Conservation (phyloP, 2,888 invertebrate species). For the Orchestes rusci region DNA sequence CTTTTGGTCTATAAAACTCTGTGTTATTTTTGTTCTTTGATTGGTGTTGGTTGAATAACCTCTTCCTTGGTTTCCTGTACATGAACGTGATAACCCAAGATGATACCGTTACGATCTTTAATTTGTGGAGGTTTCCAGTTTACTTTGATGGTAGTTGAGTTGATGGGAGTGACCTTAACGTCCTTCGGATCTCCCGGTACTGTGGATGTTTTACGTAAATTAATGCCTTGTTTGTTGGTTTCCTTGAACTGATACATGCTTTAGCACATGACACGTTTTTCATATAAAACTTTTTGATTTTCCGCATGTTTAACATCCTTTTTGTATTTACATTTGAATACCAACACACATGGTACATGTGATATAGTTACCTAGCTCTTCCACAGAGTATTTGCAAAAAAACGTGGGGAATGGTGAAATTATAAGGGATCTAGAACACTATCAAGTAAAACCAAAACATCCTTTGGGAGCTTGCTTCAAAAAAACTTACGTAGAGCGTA, state of each 20-base stretch:
- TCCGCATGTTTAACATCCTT: slow-evolving; percentile 32
- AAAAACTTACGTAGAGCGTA: slow-evolving; percentile 22
- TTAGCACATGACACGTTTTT: slow-evolving; percentile 41
- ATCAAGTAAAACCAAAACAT: slow-evolving; percentile 2
- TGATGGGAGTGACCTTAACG: slow-evolving; percentile 80
- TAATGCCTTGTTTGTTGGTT: slow-evolving; percentile 23
- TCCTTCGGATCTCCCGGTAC: slow-evolving; percentile 97
- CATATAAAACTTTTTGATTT: slow-evolving; percentile 30
- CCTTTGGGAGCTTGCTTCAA: slow-evolving; percentile 8
- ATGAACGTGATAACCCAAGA: slow-evolving; percentile 94
- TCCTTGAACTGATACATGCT: slow-evolving; percentile 36
- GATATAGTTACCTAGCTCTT: slow-evolving; percentile 44
- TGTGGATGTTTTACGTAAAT: slow-evolving; percentile 48
- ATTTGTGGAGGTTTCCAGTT: slow-evolving; percentile 90
- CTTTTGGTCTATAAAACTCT: slow-evolving; percentile 55
- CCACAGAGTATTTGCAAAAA: slow-evolving; percentile 27
- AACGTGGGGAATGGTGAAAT: slow-evolving; percentile 1
- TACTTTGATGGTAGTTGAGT: slow-evolving; percentile 93
- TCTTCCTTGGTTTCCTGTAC: slow-evolving; percentile 85
- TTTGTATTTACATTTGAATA: slow-evolving; percentile 55
- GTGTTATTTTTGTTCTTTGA: slow-evolving; percentile 1
- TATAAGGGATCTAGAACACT: neutral
- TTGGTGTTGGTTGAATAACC: slow-evolving; percentile 47
- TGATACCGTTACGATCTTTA: slow-evolving; percentile 90
- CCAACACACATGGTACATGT: slow-evolving; percentile 53